phyloP scores from a whole-genome alignment of 2,888 invertebrate genomes.

The Theretra japonica region DNA sequence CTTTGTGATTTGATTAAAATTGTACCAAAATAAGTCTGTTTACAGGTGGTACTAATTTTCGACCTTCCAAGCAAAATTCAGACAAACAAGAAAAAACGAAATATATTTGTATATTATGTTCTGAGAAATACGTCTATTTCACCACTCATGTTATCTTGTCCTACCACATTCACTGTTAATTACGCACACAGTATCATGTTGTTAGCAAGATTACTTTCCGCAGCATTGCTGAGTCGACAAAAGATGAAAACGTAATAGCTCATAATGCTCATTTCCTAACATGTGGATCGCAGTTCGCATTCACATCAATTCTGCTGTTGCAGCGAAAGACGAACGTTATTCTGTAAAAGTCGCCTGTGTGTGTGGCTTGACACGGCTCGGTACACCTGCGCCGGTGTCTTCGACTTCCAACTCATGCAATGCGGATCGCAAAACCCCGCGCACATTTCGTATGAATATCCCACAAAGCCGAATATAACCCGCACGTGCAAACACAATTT shows the following conservation, averaged over 20 bases:
- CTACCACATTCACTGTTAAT: background rate
- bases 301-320: conserved; percentile 37
- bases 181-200: background rate
- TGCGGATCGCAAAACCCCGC: conserved; percentile 38
- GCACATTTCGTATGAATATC: background rate
- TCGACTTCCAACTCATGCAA: conserved; percentile 43
- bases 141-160: background rate
- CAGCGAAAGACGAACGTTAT: conserved; percentile 42
- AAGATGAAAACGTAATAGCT: background rate
- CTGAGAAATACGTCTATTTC: background rate
- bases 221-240: background rate
- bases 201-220: background rate
- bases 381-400: conserved; percentile 34
- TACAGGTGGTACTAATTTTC: too few relatives aligned
- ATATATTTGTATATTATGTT: too few relatives aligned
- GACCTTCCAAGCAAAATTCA: too few relatives aligned
- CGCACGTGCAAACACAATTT: background rate
- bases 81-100: too few relatives aligned
- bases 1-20: too few relatives aligned
- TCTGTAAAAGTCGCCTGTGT: conserved; percentile 44
- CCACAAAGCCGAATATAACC: background rate
- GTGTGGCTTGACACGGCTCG: conserved; percentile 47
- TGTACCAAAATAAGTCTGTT: too few relatives aligned
- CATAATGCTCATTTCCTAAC: background rate
- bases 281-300: conserved; percentile 30